Evolutionary conservation across 2,888 invertebrate species (phyloP).

Genomic region (Romanomermis culicivorax): DNA sequence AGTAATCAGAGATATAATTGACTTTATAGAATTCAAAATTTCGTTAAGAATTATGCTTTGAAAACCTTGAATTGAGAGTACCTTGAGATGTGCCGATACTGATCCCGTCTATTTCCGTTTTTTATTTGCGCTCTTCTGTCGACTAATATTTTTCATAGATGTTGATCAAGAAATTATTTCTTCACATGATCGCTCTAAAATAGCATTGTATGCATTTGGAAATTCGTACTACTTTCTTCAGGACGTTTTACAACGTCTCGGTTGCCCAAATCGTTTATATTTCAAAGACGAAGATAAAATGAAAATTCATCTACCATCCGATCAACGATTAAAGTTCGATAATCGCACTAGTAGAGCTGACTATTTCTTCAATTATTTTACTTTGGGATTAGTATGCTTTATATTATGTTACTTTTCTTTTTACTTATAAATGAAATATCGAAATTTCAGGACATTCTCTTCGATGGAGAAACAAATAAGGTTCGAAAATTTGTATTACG

Average conservation of each 20-base stretch:
- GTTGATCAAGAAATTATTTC: too few relatives aligned
- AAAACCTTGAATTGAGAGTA: too few relatives aligned
- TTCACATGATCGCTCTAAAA: too few relatives aligned
- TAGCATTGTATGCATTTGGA: too few relatives aligned
- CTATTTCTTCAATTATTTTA: slow-evolving; percentile 96
- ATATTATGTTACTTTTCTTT: neutral
- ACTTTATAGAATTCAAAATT: too few relatives aligned
- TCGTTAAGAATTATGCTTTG: too few relatives aligned
- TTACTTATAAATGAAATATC: neutral
- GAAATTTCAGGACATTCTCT: slow-evolving; percentile 59
- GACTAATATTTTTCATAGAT: too few relatives aligned
- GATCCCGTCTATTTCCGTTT: too few relatives aligned
- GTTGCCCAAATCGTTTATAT: slow-evolving; percentile 73
- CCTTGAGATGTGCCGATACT: too few relatives aligned
- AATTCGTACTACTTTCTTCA: too few relatives aligned
- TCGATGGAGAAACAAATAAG: slow-evolving; percentile 77
- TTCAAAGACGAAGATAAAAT: slow-evolving; percentile 98
- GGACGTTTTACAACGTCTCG: slow-evolving; percentile 64
- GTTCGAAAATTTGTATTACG: slow-evolving; percentile 92
- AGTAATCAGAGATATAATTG: too few relatives aligned
- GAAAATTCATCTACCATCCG: slow-evolving; percentile 79
- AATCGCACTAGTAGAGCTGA: slow-evolving; percentile 41
- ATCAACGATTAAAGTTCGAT: slow-evolving; percentile 28
- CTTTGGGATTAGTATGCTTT: slow-evolving; percentile 64
- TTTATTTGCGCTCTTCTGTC: too few relatives aligned